Conservation (phyloP, 1,140 invertebrate species). For the Drosophila parabipectinata region DNA sequence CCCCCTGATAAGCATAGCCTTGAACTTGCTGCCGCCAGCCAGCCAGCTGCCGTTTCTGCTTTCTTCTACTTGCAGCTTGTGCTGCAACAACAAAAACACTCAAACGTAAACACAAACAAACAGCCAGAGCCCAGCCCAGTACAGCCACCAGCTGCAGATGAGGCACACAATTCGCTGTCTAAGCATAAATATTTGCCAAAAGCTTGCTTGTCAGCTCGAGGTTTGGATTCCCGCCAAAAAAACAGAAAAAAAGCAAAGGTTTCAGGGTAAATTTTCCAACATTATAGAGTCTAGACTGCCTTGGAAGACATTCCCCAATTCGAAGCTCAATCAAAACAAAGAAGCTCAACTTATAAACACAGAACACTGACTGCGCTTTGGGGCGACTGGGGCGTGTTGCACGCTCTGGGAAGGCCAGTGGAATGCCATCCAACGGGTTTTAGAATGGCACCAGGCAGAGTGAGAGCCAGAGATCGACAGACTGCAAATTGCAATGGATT, state of each 20-base stretch:
- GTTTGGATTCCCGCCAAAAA: constrained; percentile 7
- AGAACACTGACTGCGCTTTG: constrained; percentile 5
- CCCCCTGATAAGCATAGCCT: constrained; percentile 72
- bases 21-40: constrained; percentile 59
- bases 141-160: constrained; percentile 59
- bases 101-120: constrained; percentile 60
- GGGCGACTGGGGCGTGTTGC: not conserved
- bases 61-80: constrained; percentile 21
- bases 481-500: constrained; percentile 23
- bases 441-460: constrained; percentile 13
- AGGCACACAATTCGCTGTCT: constrained; percentile 23
- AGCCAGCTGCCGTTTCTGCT: constrained; percentile 7
- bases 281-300: too few relatives aligned
- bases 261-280: too few relatives aligned
- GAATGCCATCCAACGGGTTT: constrained; percentile 75
- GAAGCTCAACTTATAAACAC: constrained; percentile 7
- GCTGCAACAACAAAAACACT: constrained; percentile 24
- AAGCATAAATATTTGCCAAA: constrained; percentile 52
- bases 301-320: not conserved
- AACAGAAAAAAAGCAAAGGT: too few relatives aligned
- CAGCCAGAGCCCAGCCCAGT: not conserved
- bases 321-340: constrained; percentile 15
- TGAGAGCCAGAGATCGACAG: constrained; percentile 3
- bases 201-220: constrained; percentile 8
- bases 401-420: constrained; percentile 28